A percentile compares a stretch with the other conserved stretches of the same genome.
These are phyloP conservation scores for Platycheirus rosarum DNA, from an alignment of 2,888 invertebrate genomes.

Conservation along the genomic window DNA sequence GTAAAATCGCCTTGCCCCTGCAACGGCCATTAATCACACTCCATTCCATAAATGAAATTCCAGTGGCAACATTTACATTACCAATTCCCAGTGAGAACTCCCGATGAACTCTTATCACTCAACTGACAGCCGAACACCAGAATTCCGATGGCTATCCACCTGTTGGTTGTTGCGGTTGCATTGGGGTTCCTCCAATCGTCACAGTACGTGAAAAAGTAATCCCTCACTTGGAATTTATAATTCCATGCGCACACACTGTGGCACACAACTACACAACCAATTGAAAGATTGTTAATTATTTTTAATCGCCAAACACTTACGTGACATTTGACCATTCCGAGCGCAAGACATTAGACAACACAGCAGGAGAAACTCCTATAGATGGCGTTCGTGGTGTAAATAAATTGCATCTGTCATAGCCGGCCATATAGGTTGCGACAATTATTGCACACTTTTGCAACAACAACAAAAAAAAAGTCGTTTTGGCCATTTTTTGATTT, in stretches of 20 bases:
- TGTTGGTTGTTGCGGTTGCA: constrained; percentile 4
- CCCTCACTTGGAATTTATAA: constrained; percentile 56
- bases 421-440: constrained; percentile 47
- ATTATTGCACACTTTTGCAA: constrained; percentile 55
- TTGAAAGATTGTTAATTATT: constrained; percentile 70
- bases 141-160: constrained; percentile 61
- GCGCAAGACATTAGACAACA: constrained; percentile 17
- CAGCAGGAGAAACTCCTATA: constrained; percentile 51
- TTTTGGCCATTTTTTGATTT: constrained; percentile 66
- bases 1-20: constrained; percentile 62
- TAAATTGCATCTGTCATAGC: constrained; percentile 68
- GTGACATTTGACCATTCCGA: constrained; percentile 66
- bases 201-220: constrained; percentile 15
- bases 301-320: constrained; percentile 68
- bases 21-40: constrained; percentile 65
- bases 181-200: constrained; percentile 5
- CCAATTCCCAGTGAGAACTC: constrained; percentile 59
- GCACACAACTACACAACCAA: constrained; percentile 9
- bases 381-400: constrained; percentile 68
- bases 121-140: constrained; percentile 66
- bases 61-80: constrained; percentile 70
- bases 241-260: constrained; percentile 61
- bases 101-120: constrained; percentile 69
- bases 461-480: constrained; percentile 31
- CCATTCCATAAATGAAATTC: constrained; percentile 42